Evolutionary conservation across 2,888 invertebrate genomes (phyloP).

Genomic region (Pogonocherus hispidulus): DNA sequence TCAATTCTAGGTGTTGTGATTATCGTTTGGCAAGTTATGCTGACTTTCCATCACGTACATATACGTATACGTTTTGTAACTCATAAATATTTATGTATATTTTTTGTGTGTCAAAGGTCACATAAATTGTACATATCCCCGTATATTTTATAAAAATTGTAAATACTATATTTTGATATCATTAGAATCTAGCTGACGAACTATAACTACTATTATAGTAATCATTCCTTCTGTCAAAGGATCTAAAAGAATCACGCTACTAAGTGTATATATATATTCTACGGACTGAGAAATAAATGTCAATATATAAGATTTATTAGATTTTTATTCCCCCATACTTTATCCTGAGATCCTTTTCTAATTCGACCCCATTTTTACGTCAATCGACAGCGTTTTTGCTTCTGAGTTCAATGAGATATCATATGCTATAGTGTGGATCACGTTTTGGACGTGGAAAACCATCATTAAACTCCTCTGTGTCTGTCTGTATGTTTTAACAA

Average conservation of each 20-base stretch:
- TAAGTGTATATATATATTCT: constrained; percentile 55
- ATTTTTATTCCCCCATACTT: neutral
- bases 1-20: too few species aligned
- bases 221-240: constrained; percentile 20
- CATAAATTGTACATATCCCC: constrained; percentile 67
- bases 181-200: constrained; percentile 54
- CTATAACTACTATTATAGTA: constrained; percentile 49
- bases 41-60: neutral
- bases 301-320: constrained; percentile 40
- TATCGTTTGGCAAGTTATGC: too few species aligned
- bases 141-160: constrained; percentile 67
- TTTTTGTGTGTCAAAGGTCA: constrained; percentile 35
- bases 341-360: too few species aligned
- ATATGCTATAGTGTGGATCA: too few species aligned
- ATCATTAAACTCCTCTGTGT: too few species aligned
- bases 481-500: too few species aligned
- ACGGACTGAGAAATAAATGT: constrained; percentile 62
- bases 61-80: neutral
- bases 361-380: too few species aligned
- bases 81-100: constrained; percentile 1
- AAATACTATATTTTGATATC: constrained; percentile 68
- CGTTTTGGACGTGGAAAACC: too few species aligned
- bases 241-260: constrained; percentile 40
- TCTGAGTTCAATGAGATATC: too few species aligned
- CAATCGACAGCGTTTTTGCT: too few species aligned